Conservation (phyloP, 2,888 invertebrate genomes). For the Idaea biselata region DNA sequence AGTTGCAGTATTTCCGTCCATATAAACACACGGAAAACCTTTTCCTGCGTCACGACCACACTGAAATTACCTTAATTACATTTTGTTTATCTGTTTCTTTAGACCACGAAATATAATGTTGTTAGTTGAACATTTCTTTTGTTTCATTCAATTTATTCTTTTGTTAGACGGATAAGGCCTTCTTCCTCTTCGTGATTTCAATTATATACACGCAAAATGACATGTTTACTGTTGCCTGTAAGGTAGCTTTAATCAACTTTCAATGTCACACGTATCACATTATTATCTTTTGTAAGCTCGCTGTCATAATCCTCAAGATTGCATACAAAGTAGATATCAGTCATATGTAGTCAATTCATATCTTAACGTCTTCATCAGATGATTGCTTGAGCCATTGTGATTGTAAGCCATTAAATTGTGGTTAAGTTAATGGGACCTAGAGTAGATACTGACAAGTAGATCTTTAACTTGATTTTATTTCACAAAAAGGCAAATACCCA, state of each 20-base stretch:
- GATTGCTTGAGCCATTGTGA: conserved; percentile 40
- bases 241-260: conserved; percentile 10
- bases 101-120: conserved; percentile 12
- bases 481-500: conserved; percentile 1
- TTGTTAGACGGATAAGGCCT: conserved; percentile 13
- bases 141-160: conserved; percentile 20
- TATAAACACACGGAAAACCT: conserved; percentile 44
- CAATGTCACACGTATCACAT: conserved; percentile 12
- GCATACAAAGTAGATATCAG: conserved; percentile 25
- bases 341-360: conserved; percentile 38
- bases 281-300: conserved; percentile 8
- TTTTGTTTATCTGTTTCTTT: conserved; percentile 20
- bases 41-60: conserved; percentile 49
- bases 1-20: conserved; percentile 58
- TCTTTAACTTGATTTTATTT: conserved; percentile 22
- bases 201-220: conserved; percentile 3
- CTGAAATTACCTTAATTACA: conserved; percentile 44
- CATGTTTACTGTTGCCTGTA: neutral
- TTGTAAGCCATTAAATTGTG: conserved; percentile 43
- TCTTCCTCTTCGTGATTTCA: conserved; percentile 17
- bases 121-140: conserved; percentile 19
- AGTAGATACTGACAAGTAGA: conserved; percentile 48
- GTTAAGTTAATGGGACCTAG: conserved; percentile 54
- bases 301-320: conserved; percentile 6
- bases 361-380: conserved; percentile 52